Conservation (phyloP, 35 echinoderm and acorn worm genomes). For the Eucidaris tribuloides region DNA sequence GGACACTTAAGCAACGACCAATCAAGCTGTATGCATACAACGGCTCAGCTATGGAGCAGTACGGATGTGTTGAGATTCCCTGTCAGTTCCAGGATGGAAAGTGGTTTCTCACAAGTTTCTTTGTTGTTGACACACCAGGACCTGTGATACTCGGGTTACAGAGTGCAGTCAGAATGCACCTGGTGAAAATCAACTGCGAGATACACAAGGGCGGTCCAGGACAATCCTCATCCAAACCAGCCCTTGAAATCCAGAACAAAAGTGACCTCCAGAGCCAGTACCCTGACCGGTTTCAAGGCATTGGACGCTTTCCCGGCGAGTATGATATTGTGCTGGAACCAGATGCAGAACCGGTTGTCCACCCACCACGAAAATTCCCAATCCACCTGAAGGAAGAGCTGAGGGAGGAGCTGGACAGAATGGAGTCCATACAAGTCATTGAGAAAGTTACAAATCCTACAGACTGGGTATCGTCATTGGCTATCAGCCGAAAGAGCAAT, state of each 20-base stretch:
- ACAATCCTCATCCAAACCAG: too few species aligned
- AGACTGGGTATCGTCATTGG: slow-evolving; percentile 54
- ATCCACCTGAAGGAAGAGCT: slow-evolving; percentile 58
- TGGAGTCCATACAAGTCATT: slow-evolving; percentile 47
- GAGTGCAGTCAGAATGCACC: background rate
- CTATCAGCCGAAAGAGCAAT: slow-evolving; percentile 27
- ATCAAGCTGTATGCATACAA: background rate
- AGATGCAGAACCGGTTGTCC: slow-evolving; percentile 36
- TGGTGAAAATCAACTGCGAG: slow-evolving; percentile 21
- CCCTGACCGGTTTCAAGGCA: slow-evolving; percentile 38
- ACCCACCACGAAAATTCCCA: slow-evolving; percentile 38
- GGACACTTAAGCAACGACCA: background rate
- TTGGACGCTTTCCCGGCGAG: slow-evolving; percentile 37
- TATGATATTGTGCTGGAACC: slow-evolving; percentile 36
- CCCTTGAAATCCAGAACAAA: slow-evolving; percentile 4
- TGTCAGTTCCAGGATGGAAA: background rate
- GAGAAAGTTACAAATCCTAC: slow-evolving; percentile 51
- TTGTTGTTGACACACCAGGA: background rate
- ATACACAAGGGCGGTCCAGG: background rate
- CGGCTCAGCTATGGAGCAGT: background rate
- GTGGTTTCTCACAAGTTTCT: background rate
- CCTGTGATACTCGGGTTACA: slow-evolving; percentile 16
- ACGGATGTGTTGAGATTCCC: background rate
- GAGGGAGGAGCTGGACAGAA: slow-evolving; percentile 37
- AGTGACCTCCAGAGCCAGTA: slow-evolving; percentile 2